These are phyloP conservation scores for Petromus typicus DNA, from an alignment of 2,113 vertebrate species.

Conservation along the genomic window DNA sequence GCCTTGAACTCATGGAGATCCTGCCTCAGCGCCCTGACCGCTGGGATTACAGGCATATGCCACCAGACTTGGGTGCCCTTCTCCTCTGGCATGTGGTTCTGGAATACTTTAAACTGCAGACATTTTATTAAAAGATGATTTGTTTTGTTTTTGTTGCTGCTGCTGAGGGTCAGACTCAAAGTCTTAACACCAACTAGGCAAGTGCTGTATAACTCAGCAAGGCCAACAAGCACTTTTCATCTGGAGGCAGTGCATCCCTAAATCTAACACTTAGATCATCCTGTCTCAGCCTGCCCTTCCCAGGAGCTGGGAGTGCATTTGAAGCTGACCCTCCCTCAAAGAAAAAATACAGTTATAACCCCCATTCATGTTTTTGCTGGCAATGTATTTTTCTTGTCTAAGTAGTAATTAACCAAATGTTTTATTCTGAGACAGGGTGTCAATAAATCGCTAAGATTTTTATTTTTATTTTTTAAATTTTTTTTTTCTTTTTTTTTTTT, in stretches of 20 bases:
- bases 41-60: not conserved
- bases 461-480: too few species aligned
- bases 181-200: not conserved
- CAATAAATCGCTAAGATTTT: not conserved
- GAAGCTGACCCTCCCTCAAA: not conserved
- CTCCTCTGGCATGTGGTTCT: not conserved
- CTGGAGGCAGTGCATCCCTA: not conserved
- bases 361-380: not conserved
- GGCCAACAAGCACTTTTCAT: not conserved
- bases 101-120: conserved; percentile 35
- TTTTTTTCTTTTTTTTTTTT: too few species aligned
- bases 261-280: not conserved
- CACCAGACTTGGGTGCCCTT: not conserved
- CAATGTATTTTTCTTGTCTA: not conserved
- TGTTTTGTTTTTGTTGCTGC: not conserved
- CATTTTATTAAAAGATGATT: conserved; percentile 4
- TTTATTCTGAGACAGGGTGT: not conserved
- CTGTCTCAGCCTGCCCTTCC: not conserved
- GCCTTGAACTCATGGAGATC: not conserved
- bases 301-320: not conserved
- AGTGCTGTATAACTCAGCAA: not conserved
- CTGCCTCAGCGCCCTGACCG: not conserved
- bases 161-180: not conserved
- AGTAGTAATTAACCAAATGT: not conserved
- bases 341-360: not conserved